Base-by-base conservation (phyloP, 1,140 invertebrate genomes). In the Achroia grisella region DNA sequence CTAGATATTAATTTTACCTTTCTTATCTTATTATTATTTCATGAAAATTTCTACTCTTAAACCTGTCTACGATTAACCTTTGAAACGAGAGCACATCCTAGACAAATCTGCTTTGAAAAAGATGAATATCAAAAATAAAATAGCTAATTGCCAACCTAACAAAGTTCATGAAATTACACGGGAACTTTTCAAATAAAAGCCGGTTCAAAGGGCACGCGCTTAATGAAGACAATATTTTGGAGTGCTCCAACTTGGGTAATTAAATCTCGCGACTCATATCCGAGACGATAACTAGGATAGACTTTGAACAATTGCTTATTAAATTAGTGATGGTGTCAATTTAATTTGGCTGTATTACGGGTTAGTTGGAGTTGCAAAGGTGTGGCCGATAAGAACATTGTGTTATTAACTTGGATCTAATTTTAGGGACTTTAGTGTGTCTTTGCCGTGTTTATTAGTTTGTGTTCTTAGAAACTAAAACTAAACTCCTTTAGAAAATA, bases 221-320 rank as follows among this genome's bases (percentile, higher is more conserved):
- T 72, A 73, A 76, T 75, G 71, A 79, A 76, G 72, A 79, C 71
- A 76, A 79, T 76, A 76, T 79, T 79, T 75, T 67, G 70, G 64
- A 70, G 69, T 62, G 55, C 51, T 56, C 36, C 47, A 72, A 78
- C 65, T 78, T 66, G 44, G 44, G 57, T 75, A 76, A 78, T 78
- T 75, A 75, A 78, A 72, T 23, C 62, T 64, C 50, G 58, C 49
- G 56, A 55, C 70, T 66, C 71, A 71, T 70, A 65, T 67, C 68
- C 27, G 45, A 31, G 44, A 37, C 33, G 41, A 52, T 54, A 67
- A 58, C 63, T 62, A 57, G 55, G 23, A 37, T 49, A 41, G 27
- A 41, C 41, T 29, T 39, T 31, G 41, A 35, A 30, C 41, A 55
- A 61, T 59, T 53, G 49, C 43, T 53, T 47, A 53, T 57, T 55